These are phyloP conservation scores for Semotilus atromaculatus DNA, from an alignment of 2,797 vertebrate species.

Conservation along the genomic window DNA sequence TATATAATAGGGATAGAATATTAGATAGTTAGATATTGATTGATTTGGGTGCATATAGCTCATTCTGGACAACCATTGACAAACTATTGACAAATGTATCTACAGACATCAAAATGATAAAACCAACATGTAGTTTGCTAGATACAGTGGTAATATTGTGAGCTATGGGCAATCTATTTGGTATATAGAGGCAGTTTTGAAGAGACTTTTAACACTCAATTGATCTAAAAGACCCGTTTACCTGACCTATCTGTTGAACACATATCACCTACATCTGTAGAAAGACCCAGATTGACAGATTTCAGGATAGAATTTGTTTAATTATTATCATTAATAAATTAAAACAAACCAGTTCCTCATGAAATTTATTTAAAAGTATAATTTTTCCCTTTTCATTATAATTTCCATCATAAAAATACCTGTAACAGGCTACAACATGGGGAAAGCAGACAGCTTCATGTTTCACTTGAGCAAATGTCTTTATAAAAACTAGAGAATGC, in stretches of 20 bases:
- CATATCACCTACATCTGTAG: not conserved
- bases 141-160: no score
- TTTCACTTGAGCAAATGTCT: conserved; percentile 1
- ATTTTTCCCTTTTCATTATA: not conserved
- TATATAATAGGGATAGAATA: no score
- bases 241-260: not conserved
- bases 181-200: no score
- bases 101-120: no score
- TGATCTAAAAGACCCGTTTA: not conserved
- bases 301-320: not conserved
- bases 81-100: no score
- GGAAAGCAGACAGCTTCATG: not conserved
- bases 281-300: not conserved
- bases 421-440: not conserved
- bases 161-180: no score
- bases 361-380: not conserved
- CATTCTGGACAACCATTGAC: no score
- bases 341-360: not conserved
- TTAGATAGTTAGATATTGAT: no score
- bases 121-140: no score
- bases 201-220: no score
- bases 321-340: no score
- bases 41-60: no score
- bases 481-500: conserved; percentile 16
- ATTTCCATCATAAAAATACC: conserved; percentile 2